These are phyloP conservation scores for Trypoxylus dichotomus DNA, from an alignment of 1,140 invertebrate genomes.

Conservation along the genomic window DNA sequence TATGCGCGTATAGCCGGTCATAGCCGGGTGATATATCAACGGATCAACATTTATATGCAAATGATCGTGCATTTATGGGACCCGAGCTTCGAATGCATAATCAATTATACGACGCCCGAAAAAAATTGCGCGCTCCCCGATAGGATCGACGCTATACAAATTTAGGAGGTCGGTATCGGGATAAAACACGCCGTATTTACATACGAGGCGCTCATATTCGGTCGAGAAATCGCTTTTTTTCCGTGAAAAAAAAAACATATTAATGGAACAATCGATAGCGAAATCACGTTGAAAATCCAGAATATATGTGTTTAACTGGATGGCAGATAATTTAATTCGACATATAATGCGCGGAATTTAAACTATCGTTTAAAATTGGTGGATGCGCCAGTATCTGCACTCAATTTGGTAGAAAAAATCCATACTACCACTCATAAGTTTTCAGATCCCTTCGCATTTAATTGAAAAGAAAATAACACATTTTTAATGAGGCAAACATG, in stretches of 20 bases:
- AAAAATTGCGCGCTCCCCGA: not conserved
- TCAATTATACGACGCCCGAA: not conserved
- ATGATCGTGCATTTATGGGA: constrained; percentile 12
- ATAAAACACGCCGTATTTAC: not conserved
- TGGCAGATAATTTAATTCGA: too few species aligned
- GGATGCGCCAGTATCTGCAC: too few species aligned
- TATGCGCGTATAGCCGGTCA: not conserved
- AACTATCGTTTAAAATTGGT: not conserved
- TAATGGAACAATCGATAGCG: too few species aligned
- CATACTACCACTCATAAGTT: too few species aligned
- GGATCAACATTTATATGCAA: constrained; percentile 19
- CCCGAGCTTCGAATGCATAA: not conserved
- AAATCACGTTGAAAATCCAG: too few species aligned
- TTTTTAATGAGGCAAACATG: too few species aligned
- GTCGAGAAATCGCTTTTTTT: too few species aligned
- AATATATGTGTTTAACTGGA: too few species aligned
- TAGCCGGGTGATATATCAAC: not conserved
- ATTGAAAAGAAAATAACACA: too few species aligned
- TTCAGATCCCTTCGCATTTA: too few species aligned
- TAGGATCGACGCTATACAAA: not conserved
- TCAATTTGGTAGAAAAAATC: too few species aligned
- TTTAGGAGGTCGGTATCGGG: not conserved
- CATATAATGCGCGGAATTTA: not conserved
- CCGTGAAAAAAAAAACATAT: too few species aligned
- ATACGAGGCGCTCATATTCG: not conserved